Conservation (phyloP, 2,888 invertebrate species). For the Rambutsinella grinnellia region DNA sequence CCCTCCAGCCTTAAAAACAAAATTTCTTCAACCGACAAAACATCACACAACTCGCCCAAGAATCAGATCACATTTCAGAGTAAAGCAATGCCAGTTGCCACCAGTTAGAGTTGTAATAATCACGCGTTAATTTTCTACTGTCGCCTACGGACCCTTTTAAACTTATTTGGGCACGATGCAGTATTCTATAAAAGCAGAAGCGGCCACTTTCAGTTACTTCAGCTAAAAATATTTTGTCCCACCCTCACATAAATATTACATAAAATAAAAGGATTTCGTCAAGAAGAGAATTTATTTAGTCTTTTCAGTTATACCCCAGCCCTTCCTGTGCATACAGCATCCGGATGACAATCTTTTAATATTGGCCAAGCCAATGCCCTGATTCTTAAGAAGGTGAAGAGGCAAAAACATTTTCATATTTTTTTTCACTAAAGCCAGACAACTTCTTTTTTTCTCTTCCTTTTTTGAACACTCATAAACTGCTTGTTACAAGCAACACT, state of each 20-base stretch:
- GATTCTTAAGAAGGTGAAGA: neutral
- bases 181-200: neutral
- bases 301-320: slow-evolving; percentile 11
- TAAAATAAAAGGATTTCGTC: neutral
- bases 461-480: no score
- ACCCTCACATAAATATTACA: neutral
- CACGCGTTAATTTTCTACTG: slow-evolving; percentile 34
- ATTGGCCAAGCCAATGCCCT: neutral
- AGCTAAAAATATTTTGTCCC: neutral
- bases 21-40: neutral
- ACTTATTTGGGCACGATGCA: neutral
- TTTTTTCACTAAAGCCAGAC: no score
- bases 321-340: slow-evolving; percentile 27
- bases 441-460: no score
- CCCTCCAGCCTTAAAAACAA: neutral
- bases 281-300: no score
- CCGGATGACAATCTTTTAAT: neutral
- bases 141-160: slow-evolving; percentile 30
- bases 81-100: neutral
- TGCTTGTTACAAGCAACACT: no score
- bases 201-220: neutral
- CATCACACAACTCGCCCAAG: neutral
- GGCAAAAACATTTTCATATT: neutral
- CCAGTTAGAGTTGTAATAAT: neutral
- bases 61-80: neutral